Conservation (phyloP, 2,113 vertebrate species). For the Murina feae region DNA sequence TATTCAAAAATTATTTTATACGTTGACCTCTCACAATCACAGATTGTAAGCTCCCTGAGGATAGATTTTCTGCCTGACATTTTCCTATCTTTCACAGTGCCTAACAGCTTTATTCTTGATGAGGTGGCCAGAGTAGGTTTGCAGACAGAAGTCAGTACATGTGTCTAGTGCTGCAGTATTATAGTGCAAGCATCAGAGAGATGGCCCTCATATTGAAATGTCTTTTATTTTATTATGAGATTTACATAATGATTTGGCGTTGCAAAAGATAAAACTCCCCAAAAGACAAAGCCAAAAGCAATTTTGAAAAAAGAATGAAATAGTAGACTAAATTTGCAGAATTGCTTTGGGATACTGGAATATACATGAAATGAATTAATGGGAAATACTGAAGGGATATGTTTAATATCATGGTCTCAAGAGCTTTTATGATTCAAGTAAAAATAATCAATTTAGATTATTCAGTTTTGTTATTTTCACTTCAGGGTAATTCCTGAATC, state of each 20-base stretch:
- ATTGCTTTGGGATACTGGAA: constrained; percentile 24
- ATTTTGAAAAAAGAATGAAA: constrained; percentile 45
- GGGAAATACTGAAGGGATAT: constrained; percentile 22
- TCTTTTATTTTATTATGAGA: constrained; percentile 18
- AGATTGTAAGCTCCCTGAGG: not conserved
- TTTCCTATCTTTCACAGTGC: not conserved
- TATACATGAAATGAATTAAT: constrained; percentile 43
- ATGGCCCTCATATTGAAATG: not conserved
- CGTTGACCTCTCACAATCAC: not conserved
- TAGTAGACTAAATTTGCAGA: constrained; percentile 28
- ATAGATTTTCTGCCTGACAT: not conserved
- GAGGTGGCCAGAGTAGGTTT: not conserved
- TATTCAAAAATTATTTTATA: not conserved
- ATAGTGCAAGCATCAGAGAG: not conserved
- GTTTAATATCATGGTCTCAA: constrained; percentile 48
- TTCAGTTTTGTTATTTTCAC: constrained; percentile 54
- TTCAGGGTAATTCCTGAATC: constrained; percentile 57
- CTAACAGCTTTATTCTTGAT: not conserved
- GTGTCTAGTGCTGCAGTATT: not conserved
- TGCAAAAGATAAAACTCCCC: constrained; percentile 19
- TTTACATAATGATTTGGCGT: constrained; percentile 40
- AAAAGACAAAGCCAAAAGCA: constrained; percentile 25
- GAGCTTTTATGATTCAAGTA: constrained; percentile 44
- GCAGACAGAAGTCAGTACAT: not conserved
- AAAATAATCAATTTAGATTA: constrained; percentile 63